phyloP scores from a whole-genome alignment of 2,797 vertebrate species.

The Phataginus tetradactyla region DNA sequence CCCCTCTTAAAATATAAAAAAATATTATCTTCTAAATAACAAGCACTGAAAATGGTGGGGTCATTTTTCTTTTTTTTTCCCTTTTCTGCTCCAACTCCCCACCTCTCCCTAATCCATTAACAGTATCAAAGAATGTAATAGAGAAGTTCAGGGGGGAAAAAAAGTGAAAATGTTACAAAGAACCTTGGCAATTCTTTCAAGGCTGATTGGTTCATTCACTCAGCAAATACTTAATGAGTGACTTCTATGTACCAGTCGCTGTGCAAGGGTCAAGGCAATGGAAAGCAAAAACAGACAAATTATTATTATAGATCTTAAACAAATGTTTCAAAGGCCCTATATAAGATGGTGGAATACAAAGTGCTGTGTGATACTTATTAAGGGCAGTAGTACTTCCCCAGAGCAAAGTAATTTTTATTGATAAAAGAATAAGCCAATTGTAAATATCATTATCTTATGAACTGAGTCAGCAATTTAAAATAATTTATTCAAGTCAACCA shows the following conservation, averaged over 20 bases:
- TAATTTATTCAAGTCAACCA: constrained; percentile 59
- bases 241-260: background rate
- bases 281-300: background rate
- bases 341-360: background rate
- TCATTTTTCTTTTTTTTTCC: background rate
- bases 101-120: background rate
- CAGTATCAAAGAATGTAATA: background rate
- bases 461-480: constrained; percentile 60
- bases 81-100: background rate
- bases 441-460: constrained; percentile 22
- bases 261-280: background rate
- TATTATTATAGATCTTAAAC: background rate
- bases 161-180: background rate
- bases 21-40: background rate
- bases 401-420: constrained; percentile 8
- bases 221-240: background rate
- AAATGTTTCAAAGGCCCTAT: background rate
- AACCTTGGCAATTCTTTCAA: background rate
- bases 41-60: background rate
- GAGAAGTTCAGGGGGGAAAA: background rate
- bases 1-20: background rate
- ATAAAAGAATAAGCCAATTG: constrained; percentile 18
- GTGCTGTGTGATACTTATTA: background rate
- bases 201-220: background rate
- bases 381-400: background rate